Base-by-base conservation (phyloP, 2,797 vertebrate genomes). In the Tauraco hartlaubi region DNA sequence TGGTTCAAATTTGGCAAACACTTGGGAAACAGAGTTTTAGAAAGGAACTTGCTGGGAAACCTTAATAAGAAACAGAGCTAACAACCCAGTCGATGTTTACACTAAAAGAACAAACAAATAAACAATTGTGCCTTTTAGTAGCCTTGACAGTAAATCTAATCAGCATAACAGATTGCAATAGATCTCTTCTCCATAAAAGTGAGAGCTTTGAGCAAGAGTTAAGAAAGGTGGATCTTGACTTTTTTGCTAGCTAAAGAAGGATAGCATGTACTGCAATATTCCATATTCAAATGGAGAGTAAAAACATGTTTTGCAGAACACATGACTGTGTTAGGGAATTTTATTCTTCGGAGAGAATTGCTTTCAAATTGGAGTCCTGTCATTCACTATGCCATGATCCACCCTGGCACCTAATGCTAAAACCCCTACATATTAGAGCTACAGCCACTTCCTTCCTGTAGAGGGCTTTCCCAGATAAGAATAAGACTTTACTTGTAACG, bases 71-170 rank as follows among this genome's bases (percentile, higher is more conserved):
- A 96, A 93, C 93, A 96, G 85, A 97, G 72, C 58, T 95, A 91
- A 90, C 85, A 94, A 96, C 78, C 23, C 84, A 93, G 92, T 93
- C 52, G 4, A 81, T 84, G 89, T 96, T 96, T 93, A 91, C 22
- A 68, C 72, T 88, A 59, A 85, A 93, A 90, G 58, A 94, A 91
- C 91, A 96, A 96, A 97, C 94, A 95, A 95, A 97, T 54, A 96
- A 96, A 96, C 88, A 95, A 96, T 92, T 94, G 69, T 96, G 95
- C 80, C 89, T 95, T 96, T 96, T 86, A 92, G 85, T 94, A 94
- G 81, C 82, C 87, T 88, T 92, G 89, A 94, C 91, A 92, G 93
- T 92, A 91, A 92, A 92, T 81, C 66, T 90, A 94, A 94, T 94
- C 87, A 96, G 88, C 85, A 78, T 80, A 97, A 94, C 89, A 94